Evolutionary conservation across 1,140 invertebrate species (phyloP).

Genomic region (Caenorhabditis inopinata): DNA sequence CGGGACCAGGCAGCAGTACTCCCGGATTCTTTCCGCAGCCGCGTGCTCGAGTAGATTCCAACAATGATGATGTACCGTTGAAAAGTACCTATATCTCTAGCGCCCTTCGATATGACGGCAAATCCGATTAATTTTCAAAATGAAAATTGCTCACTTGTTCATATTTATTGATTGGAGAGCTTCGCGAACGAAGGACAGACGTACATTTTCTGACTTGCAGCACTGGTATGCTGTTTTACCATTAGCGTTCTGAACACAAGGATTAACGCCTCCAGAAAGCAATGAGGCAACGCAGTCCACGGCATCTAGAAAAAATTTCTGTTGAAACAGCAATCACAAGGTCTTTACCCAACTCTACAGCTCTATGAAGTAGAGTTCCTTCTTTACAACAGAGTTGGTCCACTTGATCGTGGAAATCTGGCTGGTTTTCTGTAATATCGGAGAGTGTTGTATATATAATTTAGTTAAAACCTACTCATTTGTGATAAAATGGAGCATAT

Average conservation of each 20-base stretch:
- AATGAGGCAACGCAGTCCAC: slow-evolving; percentile 45
- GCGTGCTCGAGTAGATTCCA: not conserved
- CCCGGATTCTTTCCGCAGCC: slow-evolving; percentile 17
- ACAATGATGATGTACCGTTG: not conserved
- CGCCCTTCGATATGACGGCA: not conserved
- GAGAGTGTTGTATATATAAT: not conserved
- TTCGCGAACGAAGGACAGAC: slow-evolving; percentile 39
- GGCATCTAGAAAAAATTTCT: slow-evolving; percentile 34
- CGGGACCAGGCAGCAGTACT: not conserved
- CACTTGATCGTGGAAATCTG: slow-evolving; percentile 38
- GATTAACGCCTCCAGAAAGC: slow-evolving; percentile 44
- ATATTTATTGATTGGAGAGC: slow-evolving; percentile 40
- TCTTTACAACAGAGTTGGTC: slow-evolving; percentile 30
- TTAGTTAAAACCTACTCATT: slow-evolving; percentile 35
- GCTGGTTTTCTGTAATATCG: slow-evolving; percentile 36
- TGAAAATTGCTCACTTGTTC: slow-evolving; percentile 44
- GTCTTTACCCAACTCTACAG: slow-evolving; percentile 42
- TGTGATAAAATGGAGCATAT: slow-evolving; percentile 48
- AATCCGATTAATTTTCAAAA: not conserved
- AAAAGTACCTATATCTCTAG: not conserved
- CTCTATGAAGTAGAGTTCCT: slow-evolving; percentile 47
- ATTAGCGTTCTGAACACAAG: slow-evolving; percentile 46
- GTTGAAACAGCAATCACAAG: not conserved
- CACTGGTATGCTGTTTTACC: slow-evolving; percentile 43
- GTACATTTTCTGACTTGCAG: slow-evolving; percentile 35